A percentile compares a stretch with the other conserved stretches of the same genome.
Conservation (phyloP, 2,797 vertebrate genomes). For the Podargus strigoides region DNA sequence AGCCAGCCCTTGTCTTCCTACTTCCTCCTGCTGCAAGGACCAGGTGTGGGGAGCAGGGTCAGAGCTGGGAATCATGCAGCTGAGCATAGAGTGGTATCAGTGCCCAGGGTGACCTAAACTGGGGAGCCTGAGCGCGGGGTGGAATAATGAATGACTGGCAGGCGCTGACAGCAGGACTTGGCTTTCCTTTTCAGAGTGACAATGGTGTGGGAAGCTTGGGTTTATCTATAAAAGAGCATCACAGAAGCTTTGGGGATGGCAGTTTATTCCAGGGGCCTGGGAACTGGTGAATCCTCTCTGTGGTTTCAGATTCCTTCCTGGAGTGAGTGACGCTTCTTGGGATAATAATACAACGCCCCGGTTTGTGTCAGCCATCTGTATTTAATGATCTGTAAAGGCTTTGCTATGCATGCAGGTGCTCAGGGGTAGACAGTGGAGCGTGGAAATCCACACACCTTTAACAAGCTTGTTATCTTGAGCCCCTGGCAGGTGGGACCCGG, state of each 20-base stretch:
- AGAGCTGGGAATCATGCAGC: not conserved
- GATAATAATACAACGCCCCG: not conserved
- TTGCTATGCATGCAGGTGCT: not conserved
- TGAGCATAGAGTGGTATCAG: not conserved
- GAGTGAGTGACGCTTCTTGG: not conserved
- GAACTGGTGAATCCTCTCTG: not conserved
- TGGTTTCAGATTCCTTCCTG: not conserved
- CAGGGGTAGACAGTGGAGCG: not conserved
- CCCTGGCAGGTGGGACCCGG: not conserved
- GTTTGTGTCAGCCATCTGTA: not conserved
- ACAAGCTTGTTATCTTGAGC: not conserved
- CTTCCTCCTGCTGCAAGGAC: not conserved
- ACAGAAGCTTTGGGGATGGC: not conserved
- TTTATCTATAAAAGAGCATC: not conserved
- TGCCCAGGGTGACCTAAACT: rapidly evolving
- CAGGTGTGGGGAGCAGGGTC: not conserved
- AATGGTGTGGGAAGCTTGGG: not conserved
- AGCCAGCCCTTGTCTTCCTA: not conserved
- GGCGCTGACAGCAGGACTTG: not conserved
- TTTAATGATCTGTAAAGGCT: not conserved
- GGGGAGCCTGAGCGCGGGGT: not conserved
- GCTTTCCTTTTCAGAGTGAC: not conserved
- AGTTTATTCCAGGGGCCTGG: not conserved
- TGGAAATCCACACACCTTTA: not conserved
- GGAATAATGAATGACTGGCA: not conserved